Evolutionary conservation across 2,113 vertebrate species (phyloP), one percentile per base, ranked within the genome.

Genomic region (Plotosus lineatus): DNA sequence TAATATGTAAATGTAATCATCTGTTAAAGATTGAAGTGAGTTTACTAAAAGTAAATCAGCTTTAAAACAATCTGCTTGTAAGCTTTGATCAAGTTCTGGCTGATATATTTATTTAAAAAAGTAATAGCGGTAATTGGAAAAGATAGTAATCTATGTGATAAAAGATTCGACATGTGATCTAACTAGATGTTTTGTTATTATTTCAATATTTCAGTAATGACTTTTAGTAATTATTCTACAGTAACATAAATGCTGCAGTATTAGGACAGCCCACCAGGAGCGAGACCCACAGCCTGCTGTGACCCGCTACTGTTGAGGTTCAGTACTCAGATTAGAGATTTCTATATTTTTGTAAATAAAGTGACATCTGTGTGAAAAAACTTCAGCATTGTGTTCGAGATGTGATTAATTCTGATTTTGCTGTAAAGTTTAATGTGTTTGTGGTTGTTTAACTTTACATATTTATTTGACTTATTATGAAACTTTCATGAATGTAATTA

Each of bases 341-440:
- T 31, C 83, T 93, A 87, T 94, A 93, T 93, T 93, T 94, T 94
- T 93, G 90, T 93, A 93, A 91, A 89, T 87, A 82, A 89, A 86
- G 85, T 87, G 81, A 88, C 51, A 85, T 84, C 42, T 74, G 74
- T 82, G 60, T n/a, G 44, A 65, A 46, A 77, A 48, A 71, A 69
- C 66, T 28, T 42, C 40, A 42, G 4, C 15, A 68, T 12, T 28
- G 51, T 28, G n/a, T 33, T 33, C 23, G n/a, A 63, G 56, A 33
- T 23, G 11, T 77, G 21, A 48, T 63, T 40, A 2, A 58, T 75
- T 48, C 28, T 17, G 56, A 31, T 31, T 48, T 60, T 26, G 23
- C 60, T 77, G 46, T 14, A 12, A 50, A 68, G 38, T 42, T 42
- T 26, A 68, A 44, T 2, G 12, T 63, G 28, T 63, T 60, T 77